These are phyloP conservation scores for Mongoloraphidia duomilia DNA, from an alignment of 2,888 invertebrate genomes.

Conservation along the genomic window DNA sequence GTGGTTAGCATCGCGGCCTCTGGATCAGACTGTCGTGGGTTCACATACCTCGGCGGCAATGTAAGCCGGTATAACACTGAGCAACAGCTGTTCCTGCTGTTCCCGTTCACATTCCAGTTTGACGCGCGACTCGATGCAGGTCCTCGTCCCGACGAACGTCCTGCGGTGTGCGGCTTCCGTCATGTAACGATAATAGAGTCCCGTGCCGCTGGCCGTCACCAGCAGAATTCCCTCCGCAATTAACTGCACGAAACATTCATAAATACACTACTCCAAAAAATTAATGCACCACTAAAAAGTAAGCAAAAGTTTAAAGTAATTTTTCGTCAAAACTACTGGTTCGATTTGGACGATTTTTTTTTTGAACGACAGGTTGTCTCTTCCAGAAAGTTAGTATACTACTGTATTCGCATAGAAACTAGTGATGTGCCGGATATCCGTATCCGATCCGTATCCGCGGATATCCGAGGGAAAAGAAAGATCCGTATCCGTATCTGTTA, in stretches of 20 bases:
- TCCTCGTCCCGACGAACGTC: constrained; percentile 80
- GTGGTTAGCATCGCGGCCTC: too few relatives aligned
- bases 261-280: too few relatives aligned
- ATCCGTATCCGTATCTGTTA: too few relatives aligned
- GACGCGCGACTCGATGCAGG: constrained; percentile 81
- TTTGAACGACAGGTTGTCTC: too few relatives aligned
- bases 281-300: constrained; percentile 6
- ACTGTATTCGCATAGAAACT: too few relatives aligned
- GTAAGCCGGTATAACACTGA: constrained; percentile 90
- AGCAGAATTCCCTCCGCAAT: constrained; percentile 64
- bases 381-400: too few relatives aligned
- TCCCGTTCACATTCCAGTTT: constrained; percentile 86
- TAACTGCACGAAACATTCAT: constrained; percentile 39
- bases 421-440: too few relatives aligned
- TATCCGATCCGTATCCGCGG: too few relatives aligned
- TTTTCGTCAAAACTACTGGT: too few relatives aligned
- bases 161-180: constrained; percentile 75
- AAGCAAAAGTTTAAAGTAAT: too few relatives aligned
- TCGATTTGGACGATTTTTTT: too few relatives aligned
- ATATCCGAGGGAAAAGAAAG: too few relatives aligned
- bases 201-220: constrained; percentile 64
- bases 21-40: constrained; percentile 14
- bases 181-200: constrained; percentile 77
- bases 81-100: constrained; percentile 79
- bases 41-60: constrained; percentile 78